Evolutionary conservation across 2,113 vertebrate species (phyloP).

Genomic region (Arenaria interpres): DNA sequence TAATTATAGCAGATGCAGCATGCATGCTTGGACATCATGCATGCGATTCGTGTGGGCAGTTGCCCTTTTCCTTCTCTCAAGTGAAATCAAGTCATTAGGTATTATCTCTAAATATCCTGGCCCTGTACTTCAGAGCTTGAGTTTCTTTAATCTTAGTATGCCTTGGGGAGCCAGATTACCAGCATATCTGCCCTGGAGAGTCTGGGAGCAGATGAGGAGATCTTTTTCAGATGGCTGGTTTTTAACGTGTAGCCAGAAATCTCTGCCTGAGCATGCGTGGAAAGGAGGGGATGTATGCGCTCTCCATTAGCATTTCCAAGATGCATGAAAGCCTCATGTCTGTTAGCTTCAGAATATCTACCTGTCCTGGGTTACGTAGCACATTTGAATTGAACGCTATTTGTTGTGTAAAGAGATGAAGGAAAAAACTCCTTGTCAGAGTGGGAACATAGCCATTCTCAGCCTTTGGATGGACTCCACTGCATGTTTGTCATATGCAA

Average conservation of each 20-base stretch:
- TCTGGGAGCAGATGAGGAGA: neutral
- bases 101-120: neutral
- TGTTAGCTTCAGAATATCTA: neutral
- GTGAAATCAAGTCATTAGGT: conserved; percentile 23
- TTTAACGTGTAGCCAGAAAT: neutral
- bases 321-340: neutral
- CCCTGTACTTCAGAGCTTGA: neutral
- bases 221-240: neutral
- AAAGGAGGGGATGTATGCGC: neutral
- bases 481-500: neutral
- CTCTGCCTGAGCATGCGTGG: neutral
- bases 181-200: neutral
- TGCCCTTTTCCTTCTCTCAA: conserved; percentile 43
- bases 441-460: neutral
- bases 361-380: neutral
- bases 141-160: neutral
- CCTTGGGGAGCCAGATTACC: neutral
- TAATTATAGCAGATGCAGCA: neutral
- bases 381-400: neutral
- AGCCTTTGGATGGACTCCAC: neutral
- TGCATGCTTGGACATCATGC: neutral
- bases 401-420: neutral
- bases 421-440: neutral
- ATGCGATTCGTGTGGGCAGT: accelerated
- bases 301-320: neutral